These are phyloP conservation scores for Isaurus tuberculatus DNA, from an alignment of 92 coral and sea anemone genomes.

Conservation along the genomic window DNA sequence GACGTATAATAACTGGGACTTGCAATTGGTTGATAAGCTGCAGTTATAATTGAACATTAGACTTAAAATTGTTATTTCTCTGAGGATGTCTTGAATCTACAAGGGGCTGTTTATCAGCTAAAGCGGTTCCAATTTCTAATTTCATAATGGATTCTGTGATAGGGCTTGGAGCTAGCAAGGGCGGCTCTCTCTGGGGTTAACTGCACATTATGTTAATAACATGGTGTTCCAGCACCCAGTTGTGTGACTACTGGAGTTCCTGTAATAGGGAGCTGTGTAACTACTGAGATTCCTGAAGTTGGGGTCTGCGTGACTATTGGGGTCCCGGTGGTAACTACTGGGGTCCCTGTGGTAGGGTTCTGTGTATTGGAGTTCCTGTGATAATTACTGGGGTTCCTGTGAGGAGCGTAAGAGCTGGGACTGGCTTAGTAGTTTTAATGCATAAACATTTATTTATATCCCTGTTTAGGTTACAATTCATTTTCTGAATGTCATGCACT, in stretches of 20 bases:
- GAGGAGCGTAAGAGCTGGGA: too few relatives aligned
- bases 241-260: neutral
- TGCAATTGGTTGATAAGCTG: too few relatives aligned
- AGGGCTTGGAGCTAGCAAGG: neutral
- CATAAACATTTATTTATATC: neutral
- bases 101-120: neutral
- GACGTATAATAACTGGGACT: neutral
- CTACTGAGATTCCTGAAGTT: neutral
- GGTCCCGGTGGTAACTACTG: too few relatives aligned
- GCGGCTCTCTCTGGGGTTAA: neutral
- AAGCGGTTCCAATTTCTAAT: neutral
- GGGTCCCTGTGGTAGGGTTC: neutral
- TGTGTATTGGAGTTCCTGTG: too few relatives aligned
- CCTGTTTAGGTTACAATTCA: neutral
- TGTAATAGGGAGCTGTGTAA: neutral
- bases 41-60: too few relatives aligned
- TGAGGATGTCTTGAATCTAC: neutral
- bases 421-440: neutral
- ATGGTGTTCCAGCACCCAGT: neutral
- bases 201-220: neutral
- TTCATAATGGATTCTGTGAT: neutral
- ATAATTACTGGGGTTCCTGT: too few relatives aligned
- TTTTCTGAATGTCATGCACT: neutral
- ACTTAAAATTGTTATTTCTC: neutral
- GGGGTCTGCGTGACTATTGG: too few relatives aligned